Percentiles rank a stretch among this genome's conserved stretches.
Conservation (phyloP, 2,888 invertebrate species). For the Anagyrus pseudococci region DNA sequence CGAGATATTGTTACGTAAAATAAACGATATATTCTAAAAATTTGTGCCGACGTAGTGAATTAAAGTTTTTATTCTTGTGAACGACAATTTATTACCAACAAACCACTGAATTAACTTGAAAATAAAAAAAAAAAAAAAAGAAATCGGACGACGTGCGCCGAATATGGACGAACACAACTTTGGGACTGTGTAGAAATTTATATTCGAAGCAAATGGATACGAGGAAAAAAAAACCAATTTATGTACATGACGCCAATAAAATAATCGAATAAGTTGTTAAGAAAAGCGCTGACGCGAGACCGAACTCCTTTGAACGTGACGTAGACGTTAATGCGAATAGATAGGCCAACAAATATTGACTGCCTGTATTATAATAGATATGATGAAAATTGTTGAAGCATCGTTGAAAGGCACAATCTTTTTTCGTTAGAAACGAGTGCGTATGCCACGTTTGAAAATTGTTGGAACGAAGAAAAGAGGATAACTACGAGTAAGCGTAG, state of each 20-base stretch:
- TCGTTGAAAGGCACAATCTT: too few species aligned
- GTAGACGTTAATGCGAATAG: neutral
- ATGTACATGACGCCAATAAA: neutral
- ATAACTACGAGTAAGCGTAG: neutral
- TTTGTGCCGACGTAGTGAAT: conserved; percentile 38
- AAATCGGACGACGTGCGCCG: neutral
- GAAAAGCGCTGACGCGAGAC: neutral
- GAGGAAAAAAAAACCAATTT: neutral
- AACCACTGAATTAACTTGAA: conserved; percentile 11
- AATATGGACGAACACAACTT: too few species aligned
- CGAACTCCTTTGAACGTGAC: too few species aligned
- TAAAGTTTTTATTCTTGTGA: conserved; percentile 36
- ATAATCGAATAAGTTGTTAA: neutral
- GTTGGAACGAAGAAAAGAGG: neutral
- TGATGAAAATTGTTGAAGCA: too few species aligned
- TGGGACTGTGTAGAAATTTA: too few species aligned
- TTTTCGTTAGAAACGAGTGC: too few species aligned
- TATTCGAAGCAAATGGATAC: neutral
- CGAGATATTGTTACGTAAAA: conserved; percentile 13
- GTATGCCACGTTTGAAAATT: too few species aligned
- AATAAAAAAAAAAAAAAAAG: conserved; percentile 2
- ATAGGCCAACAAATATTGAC: conserved; percentile 9
- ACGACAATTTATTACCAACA: conserved; percentile 18
- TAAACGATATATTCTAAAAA: conserved; percentile 39
- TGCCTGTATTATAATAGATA: conserved; percentile 26